A percentile compares a stretch with the other conserved stretches of the same genome.
Evolutionary conservation across 2,888 invertebrate genomes (phyloP).

Genomic region (Drosophila macrospina): DNA sequence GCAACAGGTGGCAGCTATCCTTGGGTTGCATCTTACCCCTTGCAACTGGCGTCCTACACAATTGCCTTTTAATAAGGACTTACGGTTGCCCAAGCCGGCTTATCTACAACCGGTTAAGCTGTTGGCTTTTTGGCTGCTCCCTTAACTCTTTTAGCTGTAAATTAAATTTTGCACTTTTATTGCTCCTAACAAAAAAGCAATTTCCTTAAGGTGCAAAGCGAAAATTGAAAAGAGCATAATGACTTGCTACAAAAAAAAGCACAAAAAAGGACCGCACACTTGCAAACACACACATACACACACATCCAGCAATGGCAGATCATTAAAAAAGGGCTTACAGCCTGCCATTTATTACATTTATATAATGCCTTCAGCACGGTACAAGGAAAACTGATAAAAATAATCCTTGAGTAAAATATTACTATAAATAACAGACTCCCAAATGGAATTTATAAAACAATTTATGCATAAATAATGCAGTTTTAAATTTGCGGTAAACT

Average conservation of each 20-base stretch:
- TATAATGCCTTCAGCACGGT: slow-evolving; percentile 45
- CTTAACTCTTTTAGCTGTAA: slow-evolving; percentile 53
- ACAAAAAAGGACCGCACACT: slow-evolving; percentile 36
- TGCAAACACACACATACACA: slow-evolving; percentile 19
- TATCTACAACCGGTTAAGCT: slow-evolving; percentile 31
- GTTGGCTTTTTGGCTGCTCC: slow-evolving; percentile 38
- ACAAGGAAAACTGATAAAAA: slow-evolving; percentile 17
- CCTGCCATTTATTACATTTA: slow-evolving; percentile 68
- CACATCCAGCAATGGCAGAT: slow-evolving; percentile 49
- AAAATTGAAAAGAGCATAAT: slow-evolving; percentile 77
- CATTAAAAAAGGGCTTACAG: slow-evolving; percentile 76
- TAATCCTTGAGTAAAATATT: slow-evolving; percentile 28
- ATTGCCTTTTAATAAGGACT: slow-evolving; percentile 67
- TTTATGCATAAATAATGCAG: slow-evolving; percentile 1
- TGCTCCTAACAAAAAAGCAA: slow-evolving; percentile 70
- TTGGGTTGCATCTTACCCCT: slow-evolving; percentile 36
- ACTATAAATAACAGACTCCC: not conserved
- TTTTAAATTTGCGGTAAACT: no score
- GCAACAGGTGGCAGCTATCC: slow-evolving; percentile 68
- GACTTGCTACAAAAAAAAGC: slow-evolving; percentile 51
- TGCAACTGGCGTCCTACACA: slow-evolving; percentile 10
- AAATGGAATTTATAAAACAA: slow-evolving; percentile 20
- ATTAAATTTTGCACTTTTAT: slow-evolving; percentile 77
- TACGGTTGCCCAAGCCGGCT: slow-evolving; percentile 42
- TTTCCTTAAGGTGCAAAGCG: slow-evolving; percentile 72